Evolutionary conservation across 2,797 vertebrate species (phyloP).

Genomic region (Falco peregrinus): DNA sequence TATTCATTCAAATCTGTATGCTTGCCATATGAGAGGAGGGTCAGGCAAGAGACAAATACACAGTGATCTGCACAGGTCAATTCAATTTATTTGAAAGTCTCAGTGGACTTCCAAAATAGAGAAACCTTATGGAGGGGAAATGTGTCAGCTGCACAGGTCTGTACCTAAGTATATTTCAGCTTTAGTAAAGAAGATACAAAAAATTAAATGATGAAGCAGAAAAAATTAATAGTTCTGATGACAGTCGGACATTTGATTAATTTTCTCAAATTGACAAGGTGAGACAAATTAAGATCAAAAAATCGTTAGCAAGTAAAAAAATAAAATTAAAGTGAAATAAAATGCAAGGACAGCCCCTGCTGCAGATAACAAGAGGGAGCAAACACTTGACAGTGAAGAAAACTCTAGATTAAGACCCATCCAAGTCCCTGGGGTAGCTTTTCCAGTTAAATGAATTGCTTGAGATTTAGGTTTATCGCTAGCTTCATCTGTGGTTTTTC

Average conservation of each 20-base stretch:
- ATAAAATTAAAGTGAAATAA: background rate
- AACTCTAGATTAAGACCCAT: background rate
- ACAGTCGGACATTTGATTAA: background rate
- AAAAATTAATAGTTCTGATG: background rate
- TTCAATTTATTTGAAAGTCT: constrained; percentile 38
- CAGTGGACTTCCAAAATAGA: constrained; percentile 16
- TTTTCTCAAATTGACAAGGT: background rate
- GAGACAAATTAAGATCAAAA: background rate
- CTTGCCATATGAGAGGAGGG: background rate
- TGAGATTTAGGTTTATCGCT: background rate
- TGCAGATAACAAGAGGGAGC: background rate
- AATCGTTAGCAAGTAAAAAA: background rate
- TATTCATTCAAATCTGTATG: background rate
- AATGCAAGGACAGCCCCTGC: background rate
- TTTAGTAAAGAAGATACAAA: background rate
- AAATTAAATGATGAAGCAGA: background rate
- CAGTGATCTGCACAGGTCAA: constrained; percentile 25
- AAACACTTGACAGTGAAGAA: background rate
- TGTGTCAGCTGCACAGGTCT: background rate
- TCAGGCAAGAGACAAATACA: constrained; percentile 1
- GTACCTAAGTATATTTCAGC: background rate
- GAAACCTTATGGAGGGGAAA: background rate
- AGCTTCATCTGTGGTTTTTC: background rate
- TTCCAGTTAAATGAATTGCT: background rate
- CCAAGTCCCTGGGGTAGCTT: background rate